A percentile compares a stretch with the other conserved stretches of the same genome.
phyloP scores from a whole-genome alignment of 2,113 vertebrate genomes.

The Amblyopsis rosae region DNA sequence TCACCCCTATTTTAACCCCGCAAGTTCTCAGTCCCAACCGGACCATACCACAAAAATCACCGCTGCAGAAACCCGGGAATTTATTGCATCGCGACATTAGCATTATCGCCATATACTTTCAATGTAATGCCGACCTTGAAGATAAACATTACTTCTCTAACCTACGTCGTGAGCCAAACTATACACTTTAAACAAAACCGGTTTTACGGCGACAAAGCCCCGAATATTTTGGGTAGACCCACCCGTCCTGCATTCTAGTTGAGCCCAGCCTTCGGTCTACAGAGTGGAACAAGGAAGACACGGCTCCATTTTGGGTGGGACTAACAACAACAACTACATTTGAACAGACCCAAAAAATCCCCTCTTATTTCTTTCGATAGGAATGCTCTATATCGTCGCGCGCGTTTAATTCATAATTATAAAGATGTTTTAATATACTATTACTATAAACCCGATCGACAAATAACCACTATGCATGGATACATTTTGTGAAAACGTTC shows the following conservation, averaged over 20 bases:
- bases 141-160: slow-evolving; percentile 21
- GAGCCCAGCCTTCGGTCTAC: slow-evolving; percentile 75
- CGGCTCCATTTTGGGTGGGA: slow-evolving; percentile 91
- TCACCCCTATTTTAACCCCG: slow-evolving; percentile 77
- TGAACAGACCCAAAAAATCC: slow-evolving; percentile 62
- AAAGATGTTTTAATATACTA: slow-evolving; percentile 21
- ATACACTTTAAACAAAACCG: not conserved
- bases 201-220: slow-evolving; percentile 13
- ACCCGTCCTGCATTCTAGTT: slow-evolving; percentile 75
- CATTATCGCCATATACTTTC: slow-evolving; percentile 45
- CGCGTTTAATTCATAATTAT: slow-evolving; percentile 31
- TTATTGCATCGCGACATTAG: slow-evolving; percentile 43
- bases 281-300: slow-evolving; percentile 75
- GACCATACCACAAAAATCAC: slow-evolving; percentile 83
- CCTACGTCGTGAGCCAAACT: not conserved
- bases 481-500: slow-evolving; percentile 72
- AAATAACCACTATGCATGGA: slow-evolving; percentile 52
- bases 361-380: slow-evolving; percentile 24
- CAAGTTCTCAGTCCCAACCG: slow-evolving; percentile 80
- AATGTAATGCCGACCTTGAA: slow-evolving; percentile 21
- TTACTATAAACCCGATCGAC: slow-evolving; percentile 35
- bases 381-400: slow-evolving; percentile 2
- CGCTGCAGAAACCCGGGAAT: slow-evolving; percentile 71
- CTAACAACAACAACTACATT: slow-evolving; percentile 80
- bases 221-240: slow-evolving; percentile 51